Evolutionary conservation across 2,113 vertebrate genomes (phyloP), one percentile per base, ranked within the genome.

Genomic region (Cyprichromis sp.): DNA sequence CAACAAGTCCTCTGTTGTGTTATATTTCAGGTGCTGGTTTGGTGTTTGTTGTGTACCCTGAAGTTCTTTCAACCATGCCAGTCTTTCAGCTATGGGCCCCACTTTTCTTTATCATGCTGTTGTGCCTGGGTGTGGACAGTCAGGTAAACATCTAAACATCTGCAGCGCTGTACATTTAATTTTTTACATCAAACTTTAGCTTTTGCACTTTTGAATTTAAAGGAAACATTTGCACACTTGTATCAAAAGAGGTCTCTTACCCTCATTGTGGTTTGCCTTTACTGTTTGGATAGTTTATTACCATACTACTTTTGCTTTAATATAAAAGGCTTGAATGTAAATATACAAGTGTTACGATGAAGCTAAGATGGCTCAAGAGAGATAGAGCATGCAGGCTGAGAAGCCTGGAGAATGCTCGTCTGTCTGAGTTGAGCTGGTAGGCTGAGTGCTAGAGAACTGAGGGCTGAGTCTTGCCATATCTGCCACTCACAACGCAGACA

Each of bases 21-120:
- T 10, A 34, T 78, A 38, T 82, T 82, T 86, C 87, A 96, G 96
- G 96, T 82, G 95, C 96, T 87, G 96, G 96, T 83, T 90, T 97
- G 85, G 96, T 97, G 85, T 97, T 97, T 93, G 96, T 96, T 6
- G 95, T 97, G 21, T 97, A 97, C 80, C 96, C 96, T 36, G 96
- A 96, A 73, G 92, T 95, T 13, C 95, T 97, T 53, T 90, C 96
- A 83, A 96, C 96, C 6, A 96, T 97, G 95, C 95, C 96, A 0
- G 2, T 92, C 17, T 88, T 84, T 71, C 94, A 93, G 79, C 73
- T 97, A 36, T 97, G 96, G 96, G 93, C 96, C 6, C 89, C 93
- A 29, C 84, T 96, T 7, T 97, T 97, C 89, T 97, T 97, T 89
- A 88, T 97, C 9, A 97, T 97, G 96, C 90, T 97, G 63, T 93